phyloP scores from a whole-genome alignment of 2,888 invertebrate species.

The Marasmarcha lunaedactyla region DNA sequence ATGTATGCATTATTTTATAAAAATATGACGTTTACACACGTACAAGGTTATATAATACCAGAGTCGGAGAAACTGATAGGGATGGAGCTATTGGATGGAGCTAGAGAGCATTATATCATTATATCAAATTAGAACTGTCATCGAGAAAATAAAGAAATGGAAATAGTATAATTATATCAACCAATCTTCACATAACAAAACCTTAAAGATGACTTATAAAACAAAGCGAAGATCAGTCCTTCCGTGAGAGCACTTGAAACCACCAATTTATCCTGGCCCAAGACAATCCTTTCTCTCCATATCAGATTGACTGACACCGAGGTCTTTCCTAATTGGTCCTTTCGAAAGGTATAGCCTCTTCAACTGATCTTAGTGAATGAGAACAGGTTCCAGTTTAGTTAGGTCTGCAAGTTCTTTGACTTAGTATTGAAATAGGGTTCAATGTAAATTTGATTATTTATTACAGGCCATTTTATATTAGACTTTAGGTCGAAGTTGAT shows the following conservation, averaged over 20 bases:
- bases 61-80: too few relatives aligned
- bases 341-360: constrained; percentile 51
- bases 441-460: constrained; percentile 4
- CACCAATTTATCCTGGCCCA: constrained; percentile 29
- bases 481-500: neutral
- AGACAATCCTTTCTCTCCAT: constrained; percentile 24
- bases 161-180: too few relatives aligned
- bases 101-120: too few relatives aligned
- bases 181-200: too few relatives aligned
- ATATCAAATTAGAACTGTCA: too few relatives aligned
- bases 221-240: constrained; percentile 19
- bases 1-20: too few relatives aligned
- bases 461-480: too few relatives aligned
- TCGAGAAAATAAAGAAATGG: too few relatives aligned
- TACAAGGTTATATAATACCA: too few relatives aligned
- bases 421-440: constrained; percentile 17
- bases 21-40: too few relatives aligned
- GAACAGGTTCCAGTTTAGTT: constrained; percentile 24
- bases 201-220: too few relatives aligned
- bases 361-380: constrained; percentile 46
- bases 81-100: too few relatives aligned
- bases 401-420: constrained; percentile 19
- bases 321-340: constrained; percentile 31
- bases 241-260: constrained; percentile 31
- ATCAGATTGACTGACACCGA: constrained; percentile 34